Evolutionary conservation across 2,113 vertebrate species (phyloP).

Genomic region (Scomber colias): DNA sequence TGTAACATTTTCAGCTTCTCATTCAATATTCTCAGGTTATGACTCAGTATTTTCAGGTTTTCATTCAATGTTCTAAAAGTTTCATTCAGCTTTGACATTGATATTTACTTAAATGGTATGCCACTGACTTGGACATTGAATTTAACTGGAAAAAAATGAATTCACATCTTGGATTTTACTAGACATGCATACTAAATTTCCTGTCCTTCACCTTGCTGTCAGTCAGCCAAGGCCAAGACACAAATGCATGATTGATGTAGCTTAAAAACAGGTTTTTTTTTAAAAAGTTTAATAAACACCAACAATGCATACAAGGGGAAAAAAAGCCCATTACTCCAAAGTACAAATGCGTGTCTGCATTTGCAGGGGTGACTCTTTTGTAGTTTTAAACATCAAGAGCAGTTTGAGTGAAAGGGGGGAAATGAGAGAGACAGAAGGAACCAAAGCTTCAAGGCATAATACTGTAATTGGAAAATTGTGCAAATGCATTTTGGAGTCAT

Average conservation of each 20-base stretch:
- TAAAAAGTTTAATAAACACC: slow-evolving; percentile 41
- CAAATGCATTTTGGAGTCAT: slow-evolving; percentile 81
- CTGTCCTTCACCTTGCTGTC: slow-evolving; percentile 15
- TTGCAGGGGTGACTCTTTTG: slow-evolving; percentile 63
- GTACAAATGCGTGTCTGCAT: slow-evolving; percentile 38
- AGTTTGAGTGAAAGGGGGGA: slow-evolving; percentile 71
- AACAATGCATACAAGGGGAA: slow-evolving; percentile 23
- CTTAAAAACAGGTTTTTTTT: slow-evolving; percentile 26
- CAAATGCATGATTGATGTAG: slow-evolving; percentile 1
- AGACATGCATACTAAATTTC: not conserved
- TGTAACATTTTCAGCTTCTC: too few relatives aligned
- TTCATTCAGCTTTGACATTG: too few relatives aligned
- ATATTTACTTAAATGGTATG: not conserved
- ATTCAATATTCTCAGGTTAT: not conserved
- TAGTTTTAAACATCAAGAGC: slow-evolving; percentile 75
- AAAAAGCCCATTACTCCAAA: slow-evolving; percentile 43
- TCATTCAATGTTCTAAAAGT: not conserved
- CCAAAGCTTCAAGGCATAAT: slow-evolving; percentile 79
- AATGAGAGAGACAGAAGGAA: slow-evolving; percentile 70
- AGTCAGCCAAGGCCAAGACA: slow-evolving; percentile 24
- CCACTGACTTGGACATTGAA: not conserved
- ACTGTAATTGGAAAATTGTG: slow-evolving; percentile 83
- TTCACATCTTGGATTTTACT: slow-evolving; percentile 8
- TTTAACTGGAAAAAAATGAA: slow-evolving; percentile 9
- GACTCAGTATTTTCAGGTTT: not conserved